Conservation (phyloP, 2,888 invertebrate genomes). For the Drosophila paramelanica region DNA sequence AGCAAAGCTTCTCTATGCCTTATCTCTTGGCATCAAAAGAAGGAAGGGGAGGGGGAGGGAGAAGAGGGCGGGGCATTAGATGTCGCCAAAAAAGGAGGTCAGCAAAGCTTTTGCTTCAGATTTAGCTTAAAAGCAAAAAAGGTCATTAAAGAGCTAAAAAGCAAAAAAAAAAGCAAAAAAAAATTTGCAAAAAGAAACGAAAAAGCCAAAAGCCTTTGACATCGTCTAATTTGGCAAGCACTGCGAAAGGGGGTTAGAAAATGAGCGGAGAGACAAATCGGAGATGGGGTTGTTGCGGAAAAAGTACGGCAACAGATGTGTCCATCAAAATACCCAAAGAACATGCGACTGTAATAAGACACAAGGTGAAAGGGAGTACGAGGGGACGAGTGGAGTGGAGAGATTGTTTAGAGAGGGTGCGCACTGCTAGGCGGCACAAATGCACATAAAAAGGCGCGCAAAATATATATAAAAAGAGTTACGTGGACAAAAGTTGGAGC, state of each 20-base stretch:
- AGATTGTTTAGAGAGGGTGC: not conserved
- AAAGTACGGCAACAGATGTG: slow-evolving; percentile 30
- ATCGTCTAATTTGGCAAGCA: slow-evolving; percentile 46
- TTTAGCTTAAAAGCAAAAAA: slow-evolving; percentile 10
- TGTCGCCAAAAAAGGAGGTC: slow-evolving; percentile 46
- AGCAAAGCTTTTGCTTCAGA: slow-evolving; percentile 23
- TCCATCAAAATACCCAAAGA: slow-evolving; percentile 36
- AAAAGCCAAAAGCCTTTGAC: slow-evolving; percentile 58
- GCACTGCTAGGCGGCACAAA: slow-evolving; percentile 5
- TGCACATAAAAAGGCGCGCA: slow-evolving; percentile 47
- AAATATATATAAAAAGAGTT: slow-evolving; percentile 56
- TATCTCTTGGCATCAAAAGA: slow-evolving; percentile 37
- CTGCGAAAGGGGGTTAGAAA: slow-evolving; percentile 4
- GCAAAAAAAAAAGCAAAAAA: slow-evolving; percentile 9
- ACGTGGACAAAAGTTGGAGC: slow-evolving; percentile 48
- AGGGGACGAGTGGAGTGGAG: not conserved
- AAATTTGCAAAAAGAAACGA: slow-evolving; percentile 15
- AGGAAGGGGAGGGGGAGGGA: not conserved
- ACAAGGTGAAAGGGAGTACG: not conserved
- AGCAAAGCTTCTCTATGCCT: slow-evolving; percentile 30
- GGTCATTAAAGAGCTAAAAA: slow-evolving; percentile 47
- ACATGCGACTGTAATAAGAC: slow-evolving; percentile 23
- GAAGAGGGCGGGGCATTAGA: not conserved
- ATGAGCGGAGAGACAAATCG: slow-evolving; percentile 1
- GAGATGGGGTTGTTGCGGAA: not conserved